Evolutionary conservation across 2,888 invertebrate genomes (phyloP), one percentile per base, ranked within the genome.

Genomic region (Nasonia oneida): DNA sequence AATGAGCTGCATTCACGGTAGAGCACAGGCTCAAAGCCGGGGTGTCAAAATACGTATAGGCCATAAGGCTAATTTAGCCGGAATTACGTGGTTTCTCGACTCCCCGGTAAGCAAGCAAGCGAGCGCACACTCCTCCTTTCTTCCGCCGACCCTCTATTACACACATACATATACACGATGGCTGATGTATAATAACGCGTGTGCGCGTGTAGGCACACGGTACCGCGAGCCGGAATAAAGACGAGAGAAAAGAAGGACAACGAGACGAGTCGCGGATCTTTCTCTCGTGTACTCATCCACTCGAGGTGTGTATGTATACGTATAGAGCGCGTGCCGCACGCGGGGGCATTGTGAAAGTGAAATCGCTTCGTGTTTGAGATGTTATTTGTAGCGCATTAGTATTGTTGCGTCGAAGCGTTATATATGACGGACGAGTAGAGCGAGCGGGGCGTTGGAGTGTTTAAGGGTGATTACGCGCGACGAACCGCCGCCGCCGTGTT

Each of bases 381-480:
- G 92, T 92, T 92, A 92, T 93, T 93, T 92, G 93, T 93, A 92
- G 90, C 92, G 92, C 92, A 93, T 93, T 93, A 93, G 92, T 92
- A 93, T 93, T 93, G 92, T 93, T 88, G 89, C 87, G 88, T 87
- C 89, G 86, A 89, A 89, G 89, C 90, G 90, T 89, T 89, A 67
- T 33, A 37, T 57, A 33, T n/a, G 39, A 53, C 18, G 78, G 74
- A 64, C 29, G 74, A 76, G 80, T 53, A 81, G 29, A 37, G 47
- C 64, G 67, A 90, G 89, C 90, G 89, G 92, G 92, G 93, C 91
- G 93, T 92, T 92, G 91, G 92, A 92, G 93, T 92, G 92, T 93
- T 93, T 92, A 93, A 92, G 93, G 93, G 92, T 92, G 93, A 93
- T 93, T 92, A 93, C 92, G 91, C 92, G 91, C 92, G 91, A 92